phyloP scores from a whole-genome alignment of 2,797 vertebrate species.

The Ambastaia sidthimunki region DNA sequence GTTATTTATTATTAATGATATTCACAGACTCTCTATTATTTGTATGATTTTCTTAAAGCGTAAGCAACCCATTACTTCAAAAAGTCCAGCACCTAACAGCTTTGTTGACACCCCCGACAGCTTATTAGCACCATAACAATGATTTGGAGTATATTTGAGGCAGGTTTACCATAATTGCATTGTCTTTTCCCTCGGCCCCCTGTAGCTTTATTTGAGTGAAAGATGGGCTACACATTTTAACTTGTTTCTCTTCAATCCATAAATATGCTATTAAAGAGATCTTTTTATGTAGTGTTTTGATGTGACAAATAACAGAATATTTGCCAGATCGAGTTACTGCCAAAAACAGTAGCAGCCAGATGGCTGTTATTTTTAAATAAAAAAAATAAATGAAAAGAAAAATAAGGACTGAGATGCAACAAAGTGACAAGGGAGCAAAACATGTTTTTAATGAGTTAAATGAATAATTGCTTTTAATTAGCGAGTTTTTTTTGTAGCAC shows the following conservation, averaged over 20 bases:
- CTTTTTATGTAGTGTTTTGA: constrained; percentile 27
- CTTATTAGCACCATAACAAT: constrained; percentile 55
- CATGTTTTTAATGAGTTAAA: not conserved
- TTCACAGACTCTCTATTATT: constrained; percentile 22
- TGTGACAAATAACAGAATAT: constrained; percentile 24
- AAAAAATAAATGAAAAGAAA: not conserved
- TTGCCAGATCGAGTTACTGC: constrained; percentile 35
- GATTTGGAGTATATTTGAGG: constrained; percentile 53
- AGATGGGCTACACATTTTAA: constrained; percentile 35
- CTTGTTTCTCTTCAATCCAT: constrained; percentile 35
- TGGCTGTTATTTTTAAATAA: constrained; percentile 28
- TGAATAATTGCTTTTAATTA: not conserved
- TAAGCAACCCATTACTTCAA: constrained; percentile 49
- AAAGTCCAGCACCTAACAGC: constrained; percentile 28
- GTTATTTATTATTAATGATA: constrained; percentile 12
- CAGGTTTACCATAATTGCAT: constrained; percentile 56
- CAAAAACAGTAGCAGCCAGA: constrained; percentile 26
- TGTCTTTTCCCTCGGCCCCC: constrained; percentile 35
- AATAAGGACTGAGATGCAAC: constrained; percentile 7
- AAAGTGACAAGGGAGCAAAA: not conserved
- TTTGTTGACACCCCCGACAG: constrained; percentile 50
- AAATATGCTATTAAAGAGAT: constrained; percentile 39
- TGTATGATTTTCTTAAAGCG: constrained; percentile 28
- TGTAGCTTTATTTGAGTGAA: constrained; percentile 48
- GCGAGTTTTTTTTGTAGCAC: not conserved